phyloP scores from a whole-genome alignment of 1,140 invertebrate species.

The Euschistus heros region DNA sequence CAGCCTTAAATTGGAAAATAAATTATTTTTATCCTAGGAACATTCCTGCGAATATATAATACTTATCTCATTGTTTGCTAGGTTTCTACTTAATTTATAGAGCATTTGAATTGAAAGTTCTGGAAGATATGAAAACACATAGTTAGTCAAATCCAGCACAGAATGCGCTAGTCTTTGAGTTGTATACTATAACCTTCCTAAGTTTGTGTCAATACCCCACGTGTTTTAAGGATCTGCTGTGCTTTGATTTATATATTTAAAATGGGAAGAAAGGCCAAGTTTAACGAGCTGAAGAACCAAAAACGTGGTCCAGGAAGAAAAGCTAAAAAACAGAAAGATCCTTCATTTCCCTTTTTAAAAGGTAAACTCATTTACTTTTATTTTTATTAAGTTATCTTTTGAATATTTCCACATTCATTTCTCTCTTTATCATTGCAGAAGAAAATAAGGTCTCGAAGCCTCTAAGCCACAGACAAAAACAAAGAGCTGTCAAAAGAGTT shows the following conservation, averaged over 20 bases:
- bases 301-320: slow-evolving; percentile 76
- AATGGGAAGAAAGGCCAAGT: slow-evolving; percentile 84
- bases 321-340: slow-evolving; percentile 70
- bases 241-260: background rate
- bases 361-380: slow-evolving; percentile 26
- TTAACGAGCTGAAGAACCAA: slow-evolving; percentile 48
- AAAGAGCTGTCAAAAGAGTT: slow-evolving; percentile 48
- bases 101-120: no score
- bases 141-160: no score
- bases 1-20: no score
- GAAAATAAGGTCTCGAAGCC: slow-evolving; percentile 2
- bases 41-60: no score
- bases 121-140: no score
- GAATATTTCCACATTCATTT: no score
- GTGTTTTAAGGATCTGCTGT: background rate
- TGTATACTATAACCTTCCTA: no score
- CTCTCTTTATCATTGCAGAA: background rate
- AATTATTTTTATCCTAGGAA: no score
- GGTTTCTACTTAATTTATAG: no score
- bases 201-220: background rate
- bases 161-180: no score
- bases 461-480: slow-evolving; percentile 52
- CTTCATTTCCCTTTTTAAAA: slow-evolving; percentile 44
- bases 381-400: slow-evolving; percentile 19
- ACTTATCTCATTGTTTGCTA: no score